Percentiles rank a stretch among this genome's conserved stretches.
Conservation (phyloP, 2,888 invertebrate genomes). For the Panorpa germanica region DNA sequence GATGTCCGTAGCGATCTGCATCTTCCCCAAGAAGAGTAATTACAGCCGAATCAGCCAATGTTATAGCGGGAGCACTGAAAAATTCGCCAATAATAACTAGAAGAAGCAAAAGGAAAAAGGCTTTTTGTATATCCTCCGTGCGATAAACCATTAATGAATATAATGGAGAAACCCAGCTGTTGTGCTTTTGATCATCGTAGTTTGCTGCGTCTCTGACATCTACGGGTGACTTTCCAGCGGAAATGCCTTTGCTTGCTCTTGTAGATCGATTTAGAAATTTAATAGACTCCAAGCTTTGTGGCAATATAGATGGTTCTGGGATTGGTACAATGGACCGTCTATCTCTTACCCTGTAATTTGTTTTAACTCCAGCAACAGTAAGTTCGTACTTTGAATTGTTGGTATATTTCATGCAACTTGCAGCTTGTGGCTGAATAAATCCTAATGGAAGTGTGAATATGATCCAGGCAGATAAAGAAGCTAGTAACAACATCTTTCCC, state of each 20-base stretch:
- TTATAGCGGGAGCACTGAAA: slow-evolving; percentile 90
- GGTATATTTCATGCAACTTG: slow-evolving; percentile 51
- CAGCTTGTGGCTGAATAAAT: slow-evolving; percentile 86
- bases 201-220: slow-evolving; percentile 56
- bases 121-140: slow-evolving; percentile 75
- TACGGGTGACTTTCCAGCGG: slow-evolving; percentile 49
- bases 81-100: slow-evolving; percentile 94
- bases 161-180: slow-evolving; percentile 69
- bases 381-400: slow-evolving; percentile 6
- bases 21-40: slow-evolving; percentile 79
- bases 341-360: slow-evolving; percentile 13
- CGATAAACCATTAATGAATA: slow-evolving; percentile 89
- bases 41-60: slow-evolving; percentile 82
- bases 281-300: background rate
- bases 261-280: background rate
- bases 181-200: slow-evolving; percentile 48
- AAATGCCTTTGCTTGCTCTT: slow-evolving; percentile 20
- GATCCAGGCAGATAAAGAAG: slow-evolving; percentile 88
- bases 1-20: slow-evolving; percentile 81
- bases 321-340: slow-evolving; percentile 18
- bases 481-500: slow-evolving; percentile 72
- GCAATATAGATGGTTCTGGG: too few species aligned
- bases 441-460: slow-evolving; percentile 91
- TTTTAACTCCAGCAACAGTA: background rate
- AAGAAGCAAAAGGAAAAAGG: slow-evolving; percentile 83